Conservation (phyloP, 2,797 vertebrate genomes). For the Mormyrops attenuatus region DNA sequence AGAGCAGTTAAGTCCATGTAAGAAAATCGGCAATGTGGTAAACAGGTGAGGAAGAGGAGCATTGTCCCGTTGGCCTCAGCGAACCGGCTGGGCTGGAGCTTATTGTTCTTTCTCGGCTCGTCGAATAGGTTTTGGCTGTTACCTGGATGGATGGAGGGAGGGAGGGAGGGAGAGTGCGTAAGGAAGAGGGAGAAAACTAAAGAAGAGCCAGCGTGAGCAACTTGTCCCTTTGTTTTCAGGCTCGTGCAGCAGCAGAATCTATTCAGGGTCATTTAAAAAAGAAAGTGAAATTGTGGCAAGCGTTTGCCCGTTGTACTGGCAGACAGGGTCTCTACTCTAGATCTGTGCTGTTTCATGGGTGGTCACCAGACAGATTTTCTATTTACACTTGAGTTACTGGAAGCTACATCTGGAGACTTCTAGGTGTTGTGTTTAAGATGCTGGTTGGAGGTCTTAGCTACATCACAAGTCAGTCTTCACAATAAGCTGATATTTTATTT, state of each 20-base stretch:
- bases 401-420: not conserved
- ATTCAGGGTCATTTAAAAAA: not conserved
- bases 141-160: constrained; percentile 23
- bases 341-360: not conserved
- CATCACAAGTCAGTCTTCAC: not conserved
- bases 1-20: not conserved
- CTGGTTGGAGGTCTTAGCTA: not conserved
- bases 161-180: not conserved
- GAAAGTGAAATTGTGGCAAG: no score
- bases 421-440: not conserved
- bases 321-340: not conserved
- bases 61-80: constrained; percentile 18
- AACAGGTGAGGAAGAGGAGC: constrained; percentile 16
- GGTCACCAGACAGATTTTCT: not conserved
- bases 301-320: not conserved
- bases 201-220: constrained; percentile 4
- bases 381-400: not conserved
- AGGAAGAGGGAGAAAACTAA: not conserved
- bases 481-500: not conserved
- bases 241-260: not conserved
- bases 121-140: constrained; percentile 16
- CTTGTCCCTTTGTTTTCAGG: constrained; percentile 15
- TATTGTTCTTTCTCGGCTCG: constrained; percentile 23
- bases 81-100: not conserved
- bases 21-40: not conserved